These are phyloP conservation scores for Passerculus sandwichensis DNA, from an alignment of 2,797 vertebrate species.

Conservation along the genomic window DNA sequence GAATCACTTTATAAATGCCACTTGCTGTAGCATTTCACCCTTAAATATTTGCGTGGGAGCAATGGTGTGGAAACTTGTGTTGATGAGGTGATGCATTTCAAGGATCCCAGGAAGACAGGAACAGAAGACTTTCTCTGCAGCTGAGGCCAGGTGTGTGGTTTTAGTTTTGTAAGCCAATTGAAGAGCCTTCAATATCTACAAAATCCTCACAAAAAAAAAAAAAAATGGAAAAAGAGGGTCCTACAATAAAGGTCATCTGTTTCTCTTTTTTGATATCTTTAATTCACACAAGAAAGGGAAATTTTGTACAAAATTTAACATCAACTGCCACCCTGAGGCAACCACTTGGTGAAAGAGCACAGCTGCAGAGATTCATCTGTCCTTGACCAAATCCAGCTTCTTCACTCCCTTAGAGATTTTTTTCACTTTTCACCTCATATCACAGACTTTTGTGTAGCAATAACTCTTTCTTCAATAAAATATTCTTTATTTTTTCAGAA, in stretches of 20 bases:
- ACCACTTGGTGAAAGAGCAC: not conserved
- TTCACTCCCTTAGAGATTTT: not conserved
- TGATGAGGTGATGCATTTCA: not conserved
- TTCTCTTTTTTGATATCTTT: not conserved
- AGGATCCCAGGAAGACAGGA: not conserved
- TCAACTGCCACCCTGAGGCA: not conserved
- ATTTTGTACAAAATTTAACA: not conserved
- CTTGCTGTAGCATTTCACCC: not conserved
- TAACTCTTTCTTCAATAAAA: not conserved
- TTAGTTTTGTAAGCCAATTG: not conserved
- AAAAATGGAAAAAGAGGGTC: not conserved
- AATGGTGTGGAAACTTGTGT: not conserved
- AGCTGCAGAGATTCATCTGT: not conserved
- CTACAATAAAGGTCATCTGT: not conserved
- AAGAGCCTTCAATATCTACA: not conserved
- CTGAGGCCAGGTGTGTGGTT: not conserved
- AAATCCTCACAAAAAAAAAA: not conserved
- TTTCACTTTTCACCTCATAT: not conserved
- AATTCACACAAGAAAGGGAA: not conserved
- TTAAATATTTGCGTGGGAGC: accelerated
- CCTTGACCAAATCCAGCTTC: not conserved
- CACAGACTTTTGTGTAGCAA: not conserved
- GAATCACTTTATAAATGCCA: not conserved
- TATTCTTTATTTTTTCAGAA: not conserved
- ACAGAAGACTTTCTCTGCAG: not conserved